A percentile compares a stretch with the other conserved stretches of the same genome.
These are phyloP conservation scores for Anagyrus pseudococci DNA, from an alignment of 2,888 invertebrate genomes.

Conservation along the genomic window DNA sequence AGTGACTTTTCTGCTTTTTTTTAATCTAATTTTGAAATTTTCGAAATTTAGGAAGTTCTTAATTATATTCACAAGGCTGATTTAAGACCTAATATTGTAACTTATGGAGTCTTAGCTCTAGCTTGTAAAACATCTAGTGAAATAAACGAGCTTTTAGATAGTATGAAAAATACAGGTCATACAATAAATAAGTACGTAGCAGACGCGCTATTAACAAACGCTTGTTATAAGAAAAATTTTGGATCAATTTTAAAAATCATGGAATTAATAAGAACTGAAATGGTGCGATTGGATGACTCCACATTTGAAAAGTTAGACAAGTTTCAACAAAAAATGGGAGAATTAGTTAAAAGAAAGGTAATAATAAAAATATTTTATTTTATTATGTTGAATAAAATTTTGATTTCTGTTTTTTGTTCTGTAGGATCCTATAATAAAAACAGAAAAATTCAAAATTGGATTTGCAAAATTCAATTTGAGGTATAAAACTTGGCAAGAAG, in stretches of 20 bases:
- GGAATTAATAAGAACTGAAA: conserved; percentile 69
- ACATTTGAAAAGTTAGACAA: conserved; percentile 69
- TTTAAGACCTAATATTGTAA: conserved; percentile 76
- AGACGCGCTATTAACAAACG: conserved; percentile 75
- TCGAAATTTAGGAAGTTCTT: conserved; percentile 60
- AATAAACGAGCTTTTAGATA: conserved; percentile 71
- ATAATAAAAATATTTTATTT: neutral
- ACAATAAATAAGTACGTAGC: conserved; percentile 77
- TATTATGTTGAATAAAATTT: neutral
- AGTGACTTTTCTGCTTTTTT: neutral
- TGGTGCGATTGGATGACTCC: conserved; percentile 68
- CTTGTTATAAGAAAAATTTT: conserved; percentile 69
- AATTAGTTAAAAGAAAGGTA: conserved; percentile 44
- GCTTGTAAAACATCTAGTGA: conserved; percentile 73
- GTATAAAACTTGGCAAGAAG: conserved; percentile 41
- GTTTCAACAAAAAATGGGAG: conserved; percentile 57
- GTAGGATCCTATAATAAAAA: conserved; percentile 19
- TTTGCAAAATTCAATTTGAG: conserved; percentile 44
- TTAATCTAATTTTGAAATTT: conserved; percentile 22
- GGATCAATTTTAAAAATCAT: conserved; percentile 74
- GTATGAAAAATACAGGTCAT: conserved; percentile 74
- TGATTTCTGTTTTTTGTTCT: conserved; percentile 5
- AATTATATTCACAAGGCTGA: conserved; percentile 61
- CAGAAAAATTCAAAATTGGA: conserved; percentile 39
- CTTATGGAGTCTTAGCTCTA: conserved; percentile 85